phyloP scores from a whole-genome alignment of 2,113 vertebrate genomes.

The Pachycephala philippinensis region DNA sequence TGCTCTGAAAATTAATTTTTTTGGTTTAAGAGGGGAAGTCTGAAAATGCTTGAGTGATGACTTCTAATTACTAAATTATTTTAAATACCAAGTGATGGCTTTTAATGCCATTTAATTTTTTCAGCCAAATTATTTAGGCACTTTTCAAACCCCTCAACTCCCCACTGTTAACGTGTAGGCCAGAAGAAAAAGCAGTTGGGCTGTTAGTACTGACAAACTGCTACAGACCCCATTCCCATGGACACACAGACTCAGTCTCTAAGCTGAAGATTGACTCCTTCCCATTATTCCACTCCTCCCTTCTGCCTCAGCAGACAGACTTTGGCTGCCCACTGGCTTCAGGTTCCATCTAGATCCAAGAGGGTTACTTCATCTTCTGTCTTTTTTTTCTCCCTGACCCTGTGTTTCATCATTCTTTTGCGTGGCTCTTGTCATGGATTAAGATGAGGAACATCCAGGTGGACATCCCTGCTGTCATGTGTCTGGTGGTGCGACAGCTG shows the following conservation, averaged over 20 bases:
- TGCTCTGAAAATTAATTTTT: background rate
- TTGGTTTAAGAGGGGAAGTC: background rate
- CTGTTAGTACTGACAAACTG: background rate
- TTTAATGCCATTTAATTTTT: background rate
- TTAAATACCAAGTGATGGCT: background rate
- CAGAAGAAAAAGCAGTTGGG: background rate
- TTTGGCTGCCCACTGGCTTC: background rate
- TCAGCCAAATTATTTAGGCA: background rate
- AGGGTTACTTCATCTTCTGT: background rate
- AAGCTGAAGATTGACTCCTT: background rate
- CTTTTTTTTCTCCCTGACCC: background rate
- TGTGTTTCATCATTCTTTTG: background rate
- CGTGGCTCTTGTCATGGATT: background rate
- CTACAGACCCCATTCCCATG: background rate
- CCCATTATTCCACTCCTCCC: background rate
- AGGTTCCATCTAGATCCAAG: background rate
- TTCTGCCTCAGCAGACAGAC: background rate
- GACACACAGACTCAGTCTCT: background rate
- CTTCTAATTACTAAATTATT: background rate
- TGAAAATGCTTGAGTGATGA: background rate
- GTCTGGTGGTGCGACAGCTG: background rate
- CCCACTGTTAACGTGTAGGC: background rate
- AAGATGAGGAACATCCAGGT: background rate
- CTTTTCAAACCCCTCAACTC: background rate
- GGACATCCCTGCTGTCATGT: fast-evolving